phyloP scores from a whole-genome alignment of 2,113 vertebrate genomes.

The Felis chaus region DNA sequence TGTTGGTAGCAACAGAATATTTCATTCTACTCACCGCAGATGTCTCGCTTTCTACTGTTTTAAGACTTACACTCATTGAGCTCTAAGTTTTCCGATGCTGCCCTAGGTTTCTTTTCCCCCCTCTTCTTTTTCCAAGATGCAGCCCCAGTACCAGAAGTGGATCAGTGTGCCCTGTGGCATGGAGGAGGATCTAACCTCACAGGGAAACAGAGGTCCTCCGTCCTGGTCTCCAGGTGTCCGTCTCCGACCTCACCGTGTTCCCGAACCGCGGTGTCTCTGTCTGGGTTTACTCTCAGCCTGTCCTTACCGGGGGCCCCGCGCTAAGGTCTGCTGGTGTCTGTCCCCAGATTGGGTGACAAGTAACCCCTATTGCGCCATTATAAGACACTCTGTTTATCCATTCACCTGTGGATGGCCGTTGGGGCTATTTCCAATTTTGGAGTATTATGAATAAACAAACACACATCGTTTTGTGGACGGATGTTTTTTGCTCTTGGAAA shows the following conservation, averaged over 20 bases:
- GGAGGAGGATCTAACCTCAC: neutral
- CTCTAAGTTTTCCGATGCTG: neutral
- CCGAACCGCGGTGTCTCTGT: neutral
- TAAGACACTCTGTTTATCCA: neutral
- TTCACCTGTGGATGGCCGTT: neutral
- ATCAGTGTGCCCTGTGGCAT: neutral
- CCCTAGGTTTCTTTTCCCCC: neutral
- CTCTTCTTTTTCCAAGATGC: neutral
- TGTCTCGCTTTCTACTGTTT: neutral
- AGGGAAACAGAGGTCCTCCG: neutral
- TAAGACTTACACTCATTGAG: neutral
- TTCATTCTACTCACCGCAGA: neutral
- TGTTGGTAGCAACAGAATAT: neutral
- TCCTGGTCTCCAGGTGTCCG: neutral
- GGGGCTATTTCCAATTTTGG: neutral
- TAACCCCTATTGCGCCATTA: neutral
- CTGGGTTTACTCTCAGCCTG: neutral
- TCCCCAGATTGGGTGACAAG: neutral
- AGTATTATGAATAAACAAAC: neutral
- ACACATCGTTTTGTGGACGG: neutral
- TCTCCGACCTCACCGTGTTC: neutral
- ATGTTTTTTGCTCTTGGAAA: neutral
- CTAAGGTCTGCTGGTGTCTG: neutral
- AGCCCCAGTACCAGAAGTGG: neutral
- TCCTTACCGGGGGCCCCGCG: fast-evolving